These are phyloP conservation scores for Galleria mellonella DNA, from an alignment of 1,140 invertebrate genomes.

Conservation along the genomic window DNA sequence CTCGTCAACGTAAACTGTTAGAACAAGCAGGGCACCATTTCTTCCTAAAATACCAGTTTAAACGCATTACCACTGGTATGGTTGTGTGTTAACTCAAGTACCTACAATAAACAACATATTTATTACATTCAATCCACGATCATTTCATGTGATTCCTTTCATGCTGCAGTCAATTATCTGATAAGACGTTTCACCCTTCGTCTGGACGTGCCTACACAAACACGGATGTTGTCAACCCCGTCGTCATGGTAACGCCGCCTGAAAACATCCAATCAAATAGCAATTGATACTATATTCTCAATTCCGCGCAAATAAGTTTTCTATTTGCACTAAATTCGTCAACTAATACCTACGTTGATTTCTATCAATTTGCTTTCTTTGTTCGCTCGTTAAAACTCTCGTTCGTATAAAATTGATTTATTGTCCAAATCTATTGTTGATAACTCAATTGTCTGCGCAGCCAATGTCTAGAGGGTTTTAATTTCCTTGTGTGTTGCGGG, in stretches of 20 bases:
- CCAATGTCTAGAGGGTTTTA: slow-evolving; percentile 21
- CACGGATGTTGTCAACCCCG: slow-evolving; percentile 23
- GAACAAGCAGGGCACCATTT: too few relatives aligned
- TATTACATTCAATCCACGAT: too few relatives aligned
- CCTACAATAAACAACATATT: too few relatives aligned
- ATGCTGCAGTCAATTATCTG: slow-evolving; percentile 50
- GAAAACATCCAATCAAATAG: slow-evolving; percentile 29
- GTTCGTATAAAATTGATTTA: slow-evolving; percentile 43
- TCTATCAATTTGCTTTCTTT: slow-evolving; percentile 37
- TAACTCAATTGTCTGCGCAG: slow-evolving; percentile 42
- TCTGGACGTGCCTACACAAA: slow-evolving; percentile 7
- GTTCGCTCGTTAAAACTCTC: slow-evolving; percentile 31
- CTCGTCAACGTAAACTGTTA: too few relatives aligned
- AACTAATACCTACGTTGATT: not conserved
- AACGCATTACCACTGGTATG: too few relatives aligned
- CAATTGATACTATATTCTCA: slow-evolving; percentile 5
- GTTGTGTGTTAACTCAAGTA: too few relatives aligned
- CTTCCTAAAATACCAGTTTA: too few relatives aligned
- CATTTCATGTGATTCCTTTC: slow-evolving; percentile 8
- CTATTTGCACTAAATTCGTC: not conserved
- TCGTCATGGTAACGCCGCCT: slow-evolving; percentile 34
- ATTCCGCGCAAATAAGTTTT: slow-evolving; percentile 31
- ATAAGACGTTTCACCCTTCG: slow-evolving; percentile 41
- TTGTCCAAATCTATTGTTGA: slow-evolving; percentile 27
- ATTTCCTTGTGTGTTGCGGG: slow-evolving; percentile 18